These are phyloP conservation scores for Chionis minor DNA, from an alignment of 2,113 vertebrate species.

Conservation along the genomic window DNA sequence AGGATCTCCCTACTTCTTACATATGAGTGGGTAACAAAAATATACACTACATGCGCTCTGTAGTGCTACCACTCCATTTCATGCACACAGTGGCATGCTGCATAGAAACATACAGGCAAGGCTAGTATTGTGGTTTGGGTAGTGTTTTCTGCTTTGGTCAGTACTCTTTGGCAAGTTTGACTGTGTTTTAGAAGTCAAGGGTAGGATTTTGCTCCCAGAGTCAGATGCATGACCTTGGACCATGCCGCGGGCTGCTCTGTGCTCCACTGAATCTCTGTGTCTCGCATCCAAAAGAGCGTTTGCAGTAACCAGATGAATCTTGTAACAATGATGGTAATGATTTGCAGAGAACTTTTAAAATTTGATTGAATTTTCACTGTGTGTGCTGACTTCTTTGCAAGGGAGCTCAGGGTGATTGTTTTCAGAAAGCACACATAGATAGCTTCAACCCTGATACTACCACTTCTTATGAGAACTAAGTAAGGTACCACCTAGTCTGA, in stretches of 20 bases:
- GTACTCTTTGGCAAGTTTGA: neutral
- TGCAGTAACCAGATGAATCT: neutral
- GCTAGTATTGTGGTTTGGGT: neutral
- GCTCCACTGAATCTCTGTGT: neutral
- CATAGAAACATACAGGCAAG: neutral
- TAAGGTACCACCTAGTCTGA: neutral
- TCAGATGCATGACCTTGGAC: neutral
- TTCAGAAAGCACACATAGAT: neutral
- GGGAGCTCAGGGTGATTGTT: neutral
- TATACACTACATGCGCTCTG: rapidly evolving
- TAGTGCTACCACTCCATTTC: neutral
- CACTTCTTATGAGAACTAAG: neutral
- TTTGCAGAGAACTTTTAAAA: constrained; percentile 20
- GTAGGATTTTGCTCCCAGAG: neutral
- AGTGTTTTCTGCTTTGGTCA: neutral
- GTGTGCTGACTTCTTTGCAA: neutral
- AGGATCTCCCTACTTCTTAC: neutral
- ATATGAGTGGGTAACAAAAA: neutral
- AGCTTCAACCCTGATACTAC: neutral
- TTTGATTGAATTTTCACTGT: neutral
- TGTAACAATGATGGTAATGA: neutral
- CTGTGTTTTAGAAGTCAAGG: neutral
- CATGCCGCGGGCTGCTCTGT: neutral
- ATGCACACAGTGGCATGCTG: neutral
- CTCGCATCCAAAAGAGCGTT: neutral